Conservation (phyloP, 2,797 vertebrate genomes). For the Pseudomugil tenellus region DNA sequence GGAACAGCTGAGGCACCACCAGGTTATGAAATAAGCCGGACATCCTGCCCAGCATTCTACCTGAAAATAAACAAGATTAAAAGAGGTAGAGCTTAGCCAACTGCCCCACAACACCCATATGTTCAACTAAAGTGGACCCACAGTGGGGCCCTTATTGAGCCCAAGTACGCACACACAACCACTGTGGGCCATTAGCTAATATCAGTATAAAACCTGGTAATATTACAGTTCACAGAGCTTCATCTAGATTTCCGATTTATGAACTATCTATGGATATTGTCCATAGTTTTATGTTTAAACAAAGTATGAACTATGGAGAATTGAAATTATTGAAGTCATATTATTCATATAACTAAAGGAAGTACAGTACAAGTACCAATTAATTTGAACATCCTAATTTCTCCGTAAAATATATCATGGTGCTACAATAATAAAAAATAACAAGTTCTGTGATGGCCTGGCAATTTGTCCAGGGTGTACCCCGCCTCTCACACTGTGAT, state of each 20-base stretch:
- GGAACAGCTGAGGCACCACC: too few relatives aligned
- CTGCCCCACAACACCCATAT: neutral
- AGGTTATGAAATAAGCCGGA: too few relatives aligned
- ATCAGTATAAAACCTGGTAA: neutral
- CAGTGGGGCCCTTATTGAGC: neutral
- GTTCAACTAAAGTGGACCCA: neutral
- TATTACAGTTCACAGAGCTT: neutral
- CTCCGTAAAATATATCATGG: constrained; percentile 10
- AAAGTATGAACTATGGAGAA: too few relatives aligned
- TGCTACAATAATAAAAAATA: constrained; percentile 23
- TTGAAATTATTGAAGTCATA: too few relatives aligned
- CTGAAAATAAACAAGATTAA: too few relatives aligned
- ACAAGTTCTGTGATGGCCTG: too few relatives aligned
- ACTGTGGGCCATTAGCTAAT: neutral
- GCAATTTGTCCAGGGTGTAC: too few relatives aligned
- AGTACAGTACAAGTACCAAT: constrained; percentile 11
- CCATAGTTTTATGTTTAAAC: too few relatives aligned
- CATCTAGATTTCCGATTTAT: neutral
- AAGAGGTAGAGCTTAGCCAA: neutral
- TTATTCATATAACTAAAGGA: constrained; percentile 7
- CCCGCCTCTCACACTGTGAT: too few relatives aligned
- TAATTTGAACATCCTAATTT: constrained; percentile 25
- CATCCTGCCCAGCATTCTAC: too few relatives aligned
- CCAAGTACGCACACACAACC: neutral
- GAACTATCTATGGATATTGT: neutral